Base-by-base conservation (phyloP, 2,888 invertebrate species). In the Zaprionus bogoriensis region DNA sequence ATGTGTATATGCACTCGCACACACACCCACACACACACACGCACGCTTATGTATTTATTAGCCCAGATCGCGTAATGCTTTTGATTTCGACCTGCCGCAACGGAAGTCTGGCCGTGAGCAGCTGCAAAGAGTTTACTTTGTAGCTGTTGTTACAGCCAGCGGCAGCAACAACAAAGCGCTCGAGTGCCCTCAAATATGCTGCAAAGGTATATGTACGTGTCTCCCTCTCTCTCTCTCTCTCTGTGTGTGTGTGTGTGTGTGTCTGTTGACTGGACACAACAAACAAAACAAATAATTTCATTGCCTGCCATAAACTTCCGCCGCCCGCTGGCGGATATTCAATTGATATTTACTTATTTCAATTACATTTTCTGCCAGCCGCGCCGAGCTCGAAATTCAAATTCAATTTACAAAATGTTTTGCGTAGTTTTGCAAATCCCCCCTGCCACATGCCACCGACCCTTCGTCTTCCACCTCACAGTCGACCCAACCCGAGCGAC, bases 321-420 rank as follows among this genome's bases (percentile, higher is more conserved):
- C 65, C 61, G 54, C 58, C 61, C 57, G 55, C 58, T 66, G 60
- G 77, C 80, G 80, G 87, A 80, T 86, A 86, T 79, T 74, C 83
- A 58, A 86, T 82, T 83, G 86, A 86, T 79, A 78, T 86, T 80
- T 86, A 63, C 71, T 74, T 80, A 80, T 76, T 80, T 83, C 86
- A 80, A 80, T 83, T 80, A 86, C 80, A 79, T 83, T 82, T 67
- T 63, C 20, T 55, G 60, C 45, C 64, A 50, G 39, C 62, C 59
- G 53, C 58, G 30, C 62, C 59, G 22, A 64, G 57, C 61, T 60
- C 57, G 6, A 60, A 71, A 64, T 54, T 57, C 61, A 58, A 86
- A 86, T 86, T 86, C 80, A 80, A 80, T 80, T 86, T 80, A 82
- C 80, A 80, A 86, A 86, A 79, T 80, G 80, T 67, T 82, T 85